Evolutionary conservation across 2,888 invertebrate genomes (phyloP).

Genomic region (Lycophotia porphyrea): DNA sequence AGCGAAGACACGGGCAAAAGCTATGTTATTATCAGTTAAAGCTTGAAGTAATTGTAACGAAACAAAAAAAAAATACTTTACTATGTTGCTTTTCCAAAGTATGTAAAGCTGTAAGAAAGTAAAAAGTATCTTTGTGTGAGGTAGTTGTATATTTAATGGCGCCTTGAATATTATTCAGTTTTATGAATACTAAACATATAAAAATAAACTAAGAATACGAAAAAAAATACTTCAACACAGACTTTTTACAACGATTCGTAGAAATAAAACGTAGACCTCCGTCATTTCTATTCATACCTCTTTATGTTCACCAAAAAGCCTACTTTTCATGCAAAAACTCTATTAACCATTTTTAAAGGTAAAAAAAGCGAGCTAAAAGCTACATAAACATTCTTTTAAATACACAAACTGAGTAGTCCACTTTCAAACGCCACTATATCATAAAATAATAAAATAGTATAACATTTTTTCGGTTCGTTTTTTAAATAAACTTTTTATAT

Average conservation of each 20-base stretch:
- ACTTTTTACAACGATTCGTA: too few species aligned
- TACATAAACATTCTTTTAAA: slow-evolving; percentile 1
- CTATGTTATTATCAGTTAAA: not conserved
- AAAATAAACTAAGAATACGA: not conserved
- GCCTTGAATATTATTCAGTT: not conserved
- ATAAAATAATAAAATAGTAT: too few species aligned
- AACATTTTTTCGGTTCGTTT: too few species aligned
- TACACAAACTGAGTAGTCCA: not conserved
- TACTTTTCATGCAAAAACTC: not conserved
- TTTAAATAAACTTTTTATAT: too few species aligned
- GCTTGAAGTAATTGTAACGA: not conserved
- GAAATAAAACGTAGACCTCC: not conserved
- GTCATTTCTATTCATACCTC: slow-evolving; percentile 8
- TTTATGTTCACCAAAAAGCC: not conserved
- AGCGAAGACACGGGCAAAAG: not conserved
- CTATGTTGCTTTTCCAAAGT: not conserved
- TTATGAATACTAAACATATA: not conserved
- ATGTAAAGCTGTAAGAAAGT: not conserved
- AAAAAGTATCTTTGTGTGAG: not conserved
- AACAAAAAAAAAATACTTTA: not conserved
- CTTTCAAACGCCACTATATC: too few species aligned
- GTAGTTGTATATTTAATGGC: not conserved
- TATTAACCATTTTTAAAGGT: not conserved
- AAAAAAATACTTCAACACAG: not conserved
- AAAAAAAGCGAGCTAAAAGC: not conserved